These are phyloP conservation scores for Phyllotis vaccarum DNA, from an alignment of 2,797 vertebrate genomes.

Conservation along the genomic window DNA sequence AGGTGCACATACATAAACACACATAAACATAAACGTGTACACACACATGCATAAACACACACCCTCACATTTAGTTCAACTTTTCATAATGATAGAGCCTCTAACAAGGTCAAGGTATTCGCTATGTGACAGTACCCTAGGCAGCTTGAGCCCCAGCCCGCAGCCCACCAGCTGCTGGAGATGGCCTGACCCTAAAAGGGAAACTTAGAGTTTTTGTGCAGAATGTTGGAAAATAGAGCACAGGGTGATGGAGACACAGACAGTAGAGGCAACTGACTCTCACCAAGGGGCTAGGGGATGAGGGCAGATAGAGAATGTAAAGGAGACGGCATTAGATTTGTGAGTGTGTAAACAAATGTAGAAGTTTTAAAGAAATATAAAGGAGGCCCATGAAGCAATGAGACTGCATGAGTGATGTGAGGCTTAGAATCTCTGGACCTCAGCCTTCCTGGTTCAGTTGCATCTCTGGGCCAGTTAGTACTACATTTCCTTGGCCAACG, in stretches of 20 bases:
- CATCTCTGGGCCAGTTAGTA: not conserved
- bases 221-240: not conserved
- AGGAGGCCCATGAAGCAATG: not conserved
- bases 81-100: not conserved
- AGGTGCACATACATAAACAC: not conserved
- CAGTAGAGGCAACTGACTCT: not conserved
- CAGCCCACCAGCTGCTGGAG: not conserved
- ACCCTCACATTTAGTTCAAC: no score
- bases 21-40: not conserved
- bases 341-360: not conserved
- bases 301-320: not conserved
- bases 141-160: not conserved
- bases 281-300: not conserved
- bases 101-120: not conserved
- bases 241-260: accelerated
- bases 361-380: not conserved
- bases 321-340: not conserved
- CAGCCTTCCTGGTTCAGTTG: not conserved
- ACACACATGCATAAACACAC: not conserved
- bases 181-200: not conserved
- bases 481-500: not conserved
- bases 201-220: not conserved
- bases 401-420: not conserved
- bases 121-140: not conserved
- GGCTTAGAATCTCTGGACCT: not conserved